phyloP scores from a whole-genome alignment of 2,797 vertebrate species.

The Pristis pectinata region DNA sequence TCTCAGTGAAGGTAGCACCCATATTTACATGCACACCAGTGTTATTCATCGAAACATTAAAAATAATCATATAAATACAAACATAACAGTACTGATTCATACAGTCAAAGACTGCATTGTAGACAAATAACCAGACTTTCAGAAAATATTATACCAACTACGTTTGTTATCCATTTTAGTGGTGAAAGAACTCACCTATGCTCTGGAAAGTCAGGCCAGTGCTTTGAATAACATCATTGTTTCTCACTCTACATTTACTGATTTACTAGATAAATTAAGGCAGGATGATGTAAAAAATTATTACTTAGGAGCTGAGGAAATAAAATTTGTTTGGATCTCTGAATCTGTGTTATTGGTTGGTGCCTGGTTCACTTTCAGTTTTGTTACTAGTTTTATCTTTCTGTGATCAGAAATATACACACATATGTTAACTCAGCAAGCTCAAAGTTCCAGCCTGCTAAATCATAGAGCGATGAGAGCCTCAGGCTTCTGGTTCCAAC shows the following conservation, averaged over 20 bases:
- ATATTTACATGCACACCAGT: background rate
- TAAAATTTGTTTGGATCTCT: background rate
- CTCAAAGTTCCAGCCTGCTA: background rate
- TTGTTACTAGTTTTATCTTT: background rate
- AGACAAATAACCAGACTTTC: background rate
- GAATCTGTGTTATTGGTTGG: background rate
- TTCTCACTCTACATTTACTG: background rate
- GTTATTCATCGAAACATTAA: background rate
- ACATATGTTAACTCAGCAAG: background rate
- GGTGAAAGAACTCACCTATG: background rate
- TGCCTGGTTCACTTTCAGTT: background rate
- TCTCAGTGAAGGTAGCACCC: background rate
- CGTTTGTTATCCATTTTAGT: background rate
- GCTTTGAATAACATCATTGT: background rate
- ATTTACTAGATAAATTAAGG: background rate
- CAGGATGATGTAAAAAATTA: background rate
- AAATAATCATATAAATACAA: background rate
- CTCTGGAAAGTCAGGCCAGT: background rate
- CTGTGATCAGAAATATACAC: background rate
- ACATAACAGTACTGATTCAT: background rate
- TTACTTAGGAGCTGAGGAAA: background rate
- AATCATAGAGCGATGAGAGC: background rate
- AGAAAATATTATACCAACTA: background rate
- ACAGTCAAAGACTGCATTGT: background rate
- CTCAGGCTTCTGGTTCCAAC: background rate